Percentiles rank a stretch among this genome's conserved stretches.
These are phyloP conservation scores for Chanos chanos DNA, from an alignment of 2,797 vertebrate genomes.

Conservation along the genomic window DNA sequence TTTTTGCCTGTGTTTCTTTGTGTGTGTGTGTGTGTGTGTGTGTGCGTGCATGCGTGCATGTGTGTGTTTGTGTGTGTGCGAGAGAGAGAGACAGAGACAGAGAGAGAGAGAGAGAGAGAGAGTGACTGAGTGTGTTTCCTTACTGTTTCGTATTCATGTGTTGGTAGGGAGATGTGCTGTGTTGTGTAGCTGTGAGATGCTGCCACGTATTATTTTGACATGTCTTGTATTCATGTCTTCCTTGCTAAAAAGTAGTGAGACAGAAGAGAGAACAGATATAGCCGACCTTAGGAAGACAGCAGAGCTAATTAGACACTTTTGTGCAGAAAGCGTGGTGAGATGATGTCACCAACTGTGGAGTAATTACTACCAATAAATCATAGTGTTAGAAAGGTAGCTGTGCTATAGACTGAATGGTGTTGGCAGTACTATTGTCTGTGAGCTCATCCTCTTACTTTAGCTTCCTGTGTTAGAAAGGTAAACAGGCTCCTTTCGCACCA, in stretches of 20 bases:
- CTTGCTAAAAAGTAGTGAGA: slow-evolving; percentile 11
- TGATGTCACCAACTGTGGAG: slow-evolving; percentile 46
- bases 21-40: no score
- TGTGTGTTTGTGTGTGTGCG: no score
- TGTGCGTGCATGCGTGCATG: no score
- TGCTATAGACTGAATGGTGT: slow-evolving; percentile 15
- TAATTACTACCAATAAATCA: slow-evolving; percentile 55
- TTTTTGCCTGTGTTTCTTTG: no score
- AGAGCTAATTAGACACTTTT: slow-evolving; percentile 73
- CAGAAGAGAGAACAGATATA: slow-evolving; percentile 22
- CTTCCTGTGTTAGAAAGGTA: slow-evolving; percentile 21
- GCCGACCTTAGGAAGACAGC: slow-evolving; percentile 60
- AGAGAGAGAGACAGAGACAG: no score
- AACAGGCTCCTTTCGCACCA: slow-evolving; percentile 35
- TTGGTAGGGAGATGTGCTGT: slow-evolving; percentile 21
- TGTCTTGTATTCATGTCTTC: not conserved
- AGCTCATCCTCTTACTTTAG: slow-evolving; percentile 18
- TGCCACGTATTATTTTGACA: slow-evolving; percentile 43
- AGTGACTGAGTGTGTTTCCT: not conserved
- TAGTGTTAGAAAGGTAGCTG: slow-evolving; percentile 33
- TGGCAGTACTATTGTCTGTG: slow-evolving; percentile 34
- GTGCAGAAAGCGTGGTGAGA: slow-evolving; percentile 40
- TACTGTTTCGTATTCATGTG: slow-evolving; percentile 7
- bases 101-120: no score
- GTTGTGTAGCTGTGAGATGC: slow-evolving; percentile 34